These are phyloP conservation scores for Anguilla anguilla DNA, from an alignment of 2,797 vertebrate species.

Conservation along the genomic window DNA sequence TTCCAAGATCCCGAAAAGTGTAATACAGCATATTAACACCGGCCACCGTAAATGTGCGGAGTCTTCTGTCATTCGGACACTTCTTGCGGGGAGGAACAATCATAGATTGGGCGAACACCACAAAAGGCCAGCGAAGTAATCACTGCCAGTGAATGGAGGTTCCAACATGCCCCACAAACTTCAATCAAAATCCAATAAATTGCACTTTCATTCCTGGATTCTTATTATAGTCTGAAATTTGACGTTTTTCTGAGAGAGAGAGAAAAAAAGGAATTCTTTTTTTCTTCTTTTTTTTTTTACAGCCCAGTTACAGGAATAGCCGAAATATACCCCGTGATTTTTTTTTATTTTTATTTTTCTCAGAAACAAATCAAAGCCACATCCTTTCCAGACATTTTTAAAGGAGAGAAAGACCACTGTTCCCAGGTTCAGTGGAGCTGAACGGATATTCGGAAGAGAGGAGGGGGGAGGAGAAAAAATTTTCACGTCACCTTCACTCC, in stretches of 20 bases:
- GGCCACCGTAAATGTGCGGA: neutral
- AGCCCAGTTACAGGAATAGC: no score
- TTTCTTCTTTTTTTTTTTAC: no score
- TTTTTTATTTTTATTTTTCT: neutral
- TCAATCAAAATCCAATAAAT: neutral
- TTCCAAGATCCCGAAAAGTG: neutral
- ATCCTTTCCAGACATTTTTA: neutral
- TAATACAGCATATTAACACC: neutral
- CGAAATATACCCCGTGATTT: neutral
- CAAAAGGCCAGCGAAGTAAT: neutral
- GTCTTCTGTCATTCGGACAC: neutral
- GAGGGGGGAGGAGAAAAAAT: neutral
- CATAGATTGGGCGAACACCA: neutral
- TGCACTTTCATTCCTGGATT: neutral
- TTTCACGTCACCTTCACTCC: neutral
- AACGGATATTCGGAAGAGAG: neutral
- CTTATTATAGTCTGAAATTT: neutral
- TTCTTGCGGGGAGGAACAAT: neutral
- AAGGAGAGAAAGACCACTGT: neutral
- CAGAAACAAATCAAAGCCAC: neutral
- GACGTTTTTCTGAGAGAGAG: neutral
- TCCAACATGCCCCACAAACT: neutral
- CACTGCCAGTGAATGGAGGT: neutral
- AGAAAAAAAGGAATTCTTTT: neutral
- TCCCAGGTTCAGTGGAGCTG: neutral